Evolutionary conservation across 2,113 vertebrate genomes (phyloP).

Genomic region (Cryptoleucopteryx plumbea): DNA sequence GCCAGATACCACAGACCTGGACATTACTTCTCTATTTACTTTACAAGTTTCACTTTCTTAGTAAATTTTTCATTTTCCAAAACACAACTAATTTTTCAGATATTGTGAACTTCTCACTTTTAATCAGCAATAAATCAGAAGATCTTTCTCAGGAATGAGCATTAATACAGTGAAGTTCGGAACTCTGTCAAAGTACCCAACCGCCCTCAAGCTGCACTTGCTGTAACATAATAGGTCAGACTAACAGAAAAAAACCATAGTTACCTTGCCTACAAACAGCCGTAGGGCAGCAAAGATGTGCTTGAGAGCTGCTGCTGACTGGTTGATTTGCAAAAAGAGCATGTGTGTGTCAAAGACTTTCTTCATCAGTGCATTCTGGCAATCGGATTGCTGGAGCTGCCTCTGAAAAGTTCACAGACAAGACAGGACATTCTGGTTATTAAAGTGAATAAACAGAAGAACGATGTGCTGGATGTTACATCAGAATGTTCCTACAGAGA

Average conservation of each 20-base stretch:
- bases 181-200: neutral
- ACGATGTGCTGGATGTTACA: neutral
- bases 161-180: neutral
- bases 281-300: slow-evolving; percentile 91
- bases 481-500: accelerated
- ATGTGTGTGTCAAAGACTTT: slow-evolving; percentile 96
- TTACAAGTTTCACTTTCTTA: neutral
- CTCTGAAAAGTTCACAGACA: slow-evolving; percentile 75
- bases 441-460: neutral
- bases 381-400: slow-evolving; percentile 88
- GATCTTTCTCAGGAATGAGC: neutral
- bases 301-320: slow-evolving; percentile 87
- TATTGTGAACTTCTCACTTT: neutral
- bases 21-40: neutral
- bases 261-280: slow-evolving; percentile 93
- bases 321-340: slow-evolving; percentile 97
- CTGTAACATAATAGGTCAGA: neutral
- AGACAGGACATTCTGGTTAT: neutral
- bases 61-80: neutral
- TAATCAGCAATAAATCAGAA: neutral
- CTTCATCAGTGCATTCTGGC: slow-evolving; percentile 93
- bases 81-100: neutral
- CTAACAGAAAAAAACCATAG: neutral
- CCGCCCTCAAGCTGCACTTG: neutral
- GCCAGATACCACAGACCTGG: neutral